Conservation (phyloP, 2,113 vertebrate genomes). For the Arvicanthis niloticus region DNA sequence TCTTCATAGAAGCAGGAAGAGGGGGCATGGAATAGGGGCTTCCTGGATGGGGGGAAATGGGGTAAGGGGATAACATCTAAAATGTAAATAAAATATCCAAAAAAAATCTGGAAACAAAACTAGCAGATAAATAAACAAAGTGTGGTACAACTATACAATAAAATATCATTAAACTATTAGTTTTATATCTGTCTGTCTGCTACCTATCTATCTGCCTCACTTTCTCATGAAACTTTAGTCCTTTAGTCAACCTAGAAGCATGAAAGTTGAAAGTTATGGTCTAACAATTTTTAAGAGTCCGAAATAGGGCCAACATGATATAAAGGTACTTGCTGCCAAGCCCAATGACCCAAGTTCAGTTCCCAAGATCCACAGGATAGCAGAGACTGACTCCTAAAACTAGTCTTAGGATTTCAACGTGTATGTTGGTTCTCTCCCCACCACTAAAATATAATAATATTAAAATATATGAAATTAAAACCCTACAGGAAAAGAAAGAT, state of each 20-base stretch:
- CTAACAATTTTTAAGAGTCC: not conserved
- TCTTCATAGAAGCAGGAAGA: no score
- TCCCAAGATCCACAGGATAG: not conserved
- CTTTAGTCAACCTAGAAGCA: not conserved
- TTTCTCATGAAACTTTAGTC: not conserved
- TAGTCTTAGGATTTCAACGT: not conserved
- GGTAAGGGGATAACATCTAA: no score
- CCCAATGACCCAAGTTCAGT: not conserved
- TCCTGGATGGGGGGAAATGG: no score
- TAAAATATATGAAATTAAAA: conserved; percentile 41
- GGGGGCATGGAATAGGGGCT: no score
- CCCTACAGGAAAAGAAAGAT: not conserved
- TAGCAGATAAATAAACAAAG: not conserved
- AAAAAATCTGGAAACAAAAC: not conserved
- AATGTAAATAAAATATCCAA: no score
- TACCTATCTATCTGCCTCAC: not conserved
- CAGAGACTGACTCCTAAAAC: not conserved
- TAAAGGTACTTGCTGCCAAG: not conserved
- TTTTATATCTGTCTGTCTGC: not conserved
- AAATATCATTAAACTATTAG: not conserved
- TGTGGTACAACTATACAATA: not conserved
- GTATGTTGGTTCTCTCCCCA: not conserved
- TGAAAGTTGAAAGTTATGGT: conserved; percentile 34
- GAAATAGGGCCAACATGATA: not conserved
- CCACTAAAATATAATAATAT: not conserved